Conservation (phyloP, 2,888 invertebrate species). For the Melanotus villosus region DNA sequence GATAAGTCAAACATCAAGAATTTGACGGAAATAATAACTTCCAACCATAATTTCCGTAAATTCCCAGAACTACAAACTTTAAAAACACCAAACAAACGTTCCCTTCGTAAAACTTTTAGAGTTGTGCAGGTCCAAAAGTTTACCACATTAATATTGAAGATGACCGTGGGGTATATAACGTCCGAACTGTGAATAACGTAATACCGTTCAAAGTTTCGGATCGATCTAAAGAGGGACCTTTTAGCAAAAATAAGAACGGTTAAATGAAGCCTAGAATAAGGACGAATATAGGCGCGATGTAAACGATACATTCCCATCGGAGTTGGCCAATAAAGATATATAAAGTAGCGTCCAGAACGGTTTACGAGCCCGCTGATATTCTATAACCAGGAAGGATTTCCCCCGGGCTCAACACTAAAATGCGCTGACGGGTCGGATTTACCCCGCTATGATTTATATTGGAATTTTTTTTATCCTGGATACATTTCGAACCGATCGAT, state of each 20-base stretch:
- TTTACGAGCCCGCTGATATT: slow-evolving; percentile 42
- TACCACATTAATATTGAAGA: too few species aligned
- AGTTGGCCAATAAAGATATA: slow-evolving; percentile 33
- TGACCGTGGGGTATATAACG: too few species aligned
- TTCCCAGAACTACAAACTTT: too few species aligned
- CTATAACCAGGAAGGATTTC: slow-evolving; percentile 37
- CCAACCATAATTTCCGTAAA: too few species aligned
- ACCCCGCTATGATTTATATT: slow-evolving; percentile 18
- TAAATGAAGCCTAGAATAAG: slow-evolving; percentile 16
- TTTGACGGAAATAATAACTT: too few species aligned
- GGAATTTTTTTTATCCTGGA: background rate
- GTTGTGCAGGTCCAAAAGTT: too few species aligned
- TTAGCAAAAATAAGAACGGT: slow-evolving; percentile 9
- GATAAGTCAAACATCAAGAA: too few species aligned
- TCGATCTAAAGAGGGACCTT: slow-evolving; percentile 2
- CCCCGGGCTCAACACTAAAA: slow-evolving; percentile 33
- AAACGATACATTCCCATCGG: slow-evolving; percentile 30
- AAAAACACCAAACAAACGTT: too few species aligned
- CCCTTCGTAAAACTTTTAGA: too few species aligned
- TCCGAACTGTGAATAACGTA: background rate
- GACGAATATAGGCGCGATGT: slow-evolving; percentile 16
- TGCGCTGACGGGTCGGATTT: slow-evolving; percentile 29
- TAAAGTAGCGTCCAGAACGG: slow-evolving; percentile 38
- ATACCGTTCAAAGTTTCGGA: slow-evolving; percentile 1
- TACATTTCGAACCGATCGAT: background rate